These are phyloP conservation scores for Synanthedon myopaeformis DNA, from an alignment of 2,888 invertebrate species.

Conservation along the genomic window DNA sequence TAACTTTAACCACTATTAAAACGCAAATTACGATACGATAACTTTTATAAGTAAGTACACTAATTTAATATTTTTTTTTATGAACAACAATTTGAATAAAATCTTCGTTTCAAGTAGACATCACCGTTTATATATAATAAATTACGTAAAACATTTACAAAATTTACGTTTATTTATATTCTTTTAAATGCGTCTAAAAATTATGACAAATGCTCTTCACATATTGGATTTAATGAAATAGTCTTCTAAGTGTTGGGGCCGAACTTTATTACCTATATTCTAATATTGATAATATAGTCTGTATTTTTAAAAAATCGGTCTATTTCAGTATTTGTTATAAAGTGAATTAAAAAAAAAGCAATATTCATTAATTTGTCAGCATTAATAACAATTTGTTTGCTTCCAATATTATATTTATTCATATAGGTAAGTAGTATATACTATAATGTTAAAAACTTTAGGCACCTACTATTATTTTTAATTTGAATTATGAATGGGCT, in stretches of 20 bases:
- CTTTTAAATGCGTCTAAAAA: conserved; percentile 2
- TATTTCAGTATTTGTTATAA: too few relatives aligned
- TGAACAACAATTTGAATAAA: conserved; percentile 41
- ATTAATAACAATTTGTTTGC: too few relatives aligned
- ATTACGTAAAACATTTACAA: conserved; percentile 5
- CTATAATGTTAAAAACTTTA: too few relatives aligned
- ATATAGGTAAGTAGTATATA: too few relatives aligned
- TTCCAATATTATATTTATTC: too few relatives aligned
- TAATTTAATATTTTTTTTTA: conserved; percentile 21
- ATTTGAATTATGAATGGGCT: too few relatives aligned
- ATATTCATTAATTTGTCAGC: too few relatives aligned
- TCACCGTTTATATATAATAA: conserved; percentile 20
- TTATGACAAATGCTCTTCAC: neutral
- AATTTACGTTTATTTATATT: neutral
- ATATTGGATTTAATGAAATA: neutral
- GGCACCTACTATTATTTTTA: too few relatives aligned
- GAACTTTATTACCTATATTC: neutral
- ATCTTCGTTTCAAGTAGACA: conserved; percentile 42
- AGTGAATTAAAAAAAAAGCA: too few relatives aligned
- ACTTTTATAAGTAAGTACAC: conserved; percentile 23
- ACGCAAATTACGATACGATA: conserved; percentile 26
- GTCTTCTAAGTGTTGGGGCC: conserved; percentile 1
- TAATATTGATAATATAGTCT: too few relatives aligned
- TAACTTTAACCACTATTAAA: conserved; percentile 28
- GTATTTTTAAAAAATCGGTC: too few relatives aligned